phyloP scores from a whole-genome alignment of 2,797 vertebrate genomes.

The Acestrorhynchus altus region DNA sequence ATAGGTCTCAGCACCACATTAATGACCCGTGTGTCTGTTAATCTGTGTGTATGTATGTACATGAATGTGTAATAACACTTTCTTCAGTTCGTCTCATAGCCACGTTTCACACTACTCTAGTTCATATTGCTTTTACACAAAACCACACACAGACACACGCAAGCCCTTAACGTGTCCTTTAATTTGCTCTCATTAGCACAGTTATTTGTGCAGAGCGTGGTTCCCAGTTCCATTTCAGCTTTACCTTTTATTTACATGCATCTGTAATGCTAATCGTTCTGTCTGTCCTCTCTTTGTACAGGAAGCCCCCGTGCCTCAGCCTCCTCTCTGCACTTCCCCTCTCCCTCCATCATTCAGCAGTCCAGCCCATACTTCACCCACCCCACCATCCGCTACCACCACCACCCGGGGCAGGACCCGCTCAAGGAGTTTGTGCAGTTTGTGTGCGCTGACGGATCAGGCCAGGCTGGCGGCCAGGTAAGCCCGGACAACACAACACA shows the following conservation, averaged over 20 bases:
- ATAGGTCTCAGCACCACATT: background rate
- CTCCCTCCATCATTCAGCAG: slow-evolving; percentile 96
- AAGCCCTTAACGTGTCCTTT: background rate
- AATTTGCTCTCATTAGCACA: background rate
- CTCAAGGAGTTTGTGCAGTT: slow-evolving; percentile 91
- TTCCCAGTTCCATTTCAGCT: slow-evolving; percentile 7
- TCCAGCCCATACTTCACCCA: slow-evolving; percentile 96
- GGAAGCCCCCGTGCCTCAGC: slow-evolving; percentile 84
- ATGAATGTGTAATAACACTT: background rate
- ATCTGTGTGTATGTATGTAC: slow-evolving; percentile 1
- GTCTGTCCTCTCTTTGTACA: slow-evolving; percentile 55
- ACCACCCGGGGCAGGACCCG: slow-evolving; percentile 88
- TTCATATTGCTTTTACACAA: slow-evolving; percentile 17
- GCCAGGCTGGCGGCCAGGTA: slow-evolving; percentile 85
- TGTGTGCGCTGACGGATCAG: slow-evolving; percentile 86
- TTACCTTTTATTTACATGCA: background rate
- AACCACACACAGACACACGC: slow-evolving; percentile 25
- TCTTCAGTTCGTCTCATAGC: slow-evolving; percentile 26
- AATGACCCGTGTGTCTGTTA: background rate
- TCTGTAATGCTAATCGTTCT: slow-evolving; percentile 14
- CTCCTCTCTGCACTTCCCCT: slow-evolving; percentile 87
- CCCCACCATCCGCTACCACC: slow-evolving; percentile 97
- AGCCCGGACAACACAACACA: slow-evolving; percentile 50
- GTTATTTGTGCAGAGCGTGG: background rate
- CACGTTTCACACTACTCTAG: slow-evolving; percentile 24